A percentile compares a stretch with the other conserved stretches of the same genome.
Conservation (phyloP, 1,140 invertebrate species). For the Aphelinus certus region DNA sequence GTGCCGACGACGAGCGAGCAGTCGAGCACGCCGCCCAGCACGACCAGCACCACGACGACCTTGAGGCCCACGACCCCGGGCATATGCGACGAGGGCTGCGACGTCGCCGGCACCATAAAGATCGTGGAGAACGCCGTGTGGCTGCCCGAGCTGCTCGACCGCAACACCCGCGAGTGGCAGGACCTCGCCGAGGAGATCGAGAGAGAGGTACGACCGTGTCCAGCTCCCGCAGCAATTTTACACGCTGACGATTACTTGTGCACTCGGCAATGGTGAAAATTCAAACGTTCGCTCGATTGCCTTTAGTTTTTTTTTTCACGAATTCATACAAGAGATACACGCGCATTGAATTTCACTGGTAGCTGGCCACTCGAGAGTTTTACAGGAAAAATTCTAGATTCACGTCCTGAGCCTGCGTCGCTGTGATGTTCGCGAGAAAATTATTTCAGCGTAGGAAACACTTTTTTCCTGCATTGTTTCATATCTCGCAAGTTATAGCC, state of each 20-base stretch:
- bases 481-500: too few species aligned
- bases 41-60: constrained; percentile 82
- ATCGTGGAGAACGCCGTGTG: constrained; percentile 82
- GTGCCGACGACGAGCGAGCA: constrained; percentile 55
- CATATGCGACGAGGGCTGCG: constrained; percentile 79
- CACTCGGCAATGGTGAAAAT: too few species aligned
- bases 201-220: constrained; percentile 69
- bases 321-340: too few species aligned
- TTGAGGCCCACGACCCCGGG: constrained; percentile 82
- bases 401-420: too few species aligned
- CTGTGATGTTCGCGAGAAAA: too few species aligned
- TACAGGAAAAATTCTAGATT: background rate
- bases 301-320: too few species aligned
- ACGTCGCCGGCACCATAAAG: constrained; percentile 84
- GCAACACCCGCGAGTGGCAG: constrained; percentile 88
- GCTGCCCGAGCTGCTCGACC: constrained; percentile 85
- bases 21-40: constrained; percentile 71
- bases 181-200: constrained; percentile 81
- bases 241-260: too few species aligned
- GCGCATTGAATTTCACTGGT: too few species aligned
- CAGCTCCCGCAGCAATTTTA: too few species aligned
- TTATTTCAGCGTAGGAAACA: too few species aligned
- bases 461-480: too few species aligned
- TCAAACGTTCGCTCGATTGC: too few species aligned
- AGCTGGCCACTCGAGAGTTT: background rate